Evolutionary conservation across 2,797 vertebrate species (phyloP), one percentile per base, ranked within the genome.

Genomic region (Urophycis tenuis): DNA sequence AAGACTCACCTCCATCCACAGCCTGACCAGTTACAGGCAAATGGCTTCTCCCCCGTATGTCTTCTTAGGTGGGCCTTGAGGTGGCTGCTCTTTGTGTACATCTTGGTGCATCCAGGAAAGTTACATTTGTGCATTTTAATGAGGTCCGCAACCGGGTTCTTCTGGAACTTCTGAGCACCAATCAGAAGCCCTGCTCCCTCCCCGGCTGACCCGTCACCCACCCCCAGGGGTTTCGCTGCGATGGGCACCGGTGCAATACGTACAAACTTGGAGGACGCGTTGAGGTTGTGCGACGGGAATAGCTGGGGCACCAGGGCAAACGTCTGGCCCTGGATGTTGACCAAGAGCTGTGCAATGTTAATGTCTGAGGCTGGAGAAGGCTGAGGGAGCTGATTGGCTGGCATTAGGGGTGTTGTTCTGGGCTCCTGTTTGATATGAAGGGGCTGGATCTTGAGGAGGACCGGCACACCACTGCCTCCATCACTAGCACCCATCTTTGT

Each of bases 21-120:
- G 74, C 95, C 95, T 0, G 95, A 95, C 97, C 97, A 99, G 33
- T 94, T 98, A 91, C 97, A 99, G 0, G 96, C 96, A 17, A 97
- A 98, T 7, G 97, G 96, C 86, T 99, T 98, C 87, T 98, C 96
- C 71, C 97, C 97, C 0, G 96, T 98, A 89, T 98, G 96, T 81
- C 96, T 93, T 84, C 97, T 93, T 87, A 98, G 93, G 86, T 99
- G 97, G 36, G 97, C 97, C 90, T 99, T 99, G 83, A 99, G 93
- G 83, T 99, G 97, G 89, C 97, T 99, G 92, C 97, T 99, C 89
- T 99, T 98, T 12, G 96, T 98, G 92, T 98, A 98, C 96, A 97
- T 98, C 93, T 98, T 99, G 89, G 93, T 95, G 90, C 97, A 99
- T 79, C 96, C 96, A 0, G 95, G 95, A 82, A 97, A 97, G 91